Evolutionary conservation across 2,888 invertebrate genomes (phyloP).

Genomic region (Stegophylla sp.): DNA sequence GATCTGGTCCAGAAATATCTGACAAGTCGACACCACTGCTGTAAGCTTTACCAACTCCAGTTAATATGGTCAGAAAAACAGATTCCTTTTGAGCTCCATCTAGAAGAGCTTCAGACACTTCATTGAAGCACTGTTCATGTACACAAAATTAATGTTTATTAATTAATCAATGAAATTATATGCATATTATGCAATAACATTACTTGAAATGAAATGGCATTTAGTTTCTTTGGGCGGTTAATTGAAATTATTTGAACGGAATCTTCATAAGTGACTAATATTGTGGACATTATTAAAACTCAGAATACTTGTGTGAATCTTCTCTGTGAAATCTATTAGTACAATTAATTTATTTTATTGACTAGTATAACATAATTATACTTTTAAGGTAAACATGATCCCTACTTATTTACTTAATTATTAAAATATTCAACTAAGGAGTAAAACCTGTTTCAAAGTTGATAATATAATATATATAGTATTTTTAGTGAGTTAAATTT

Average conservation of each 20-base stretch:
- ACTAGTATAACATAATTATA: too few relatives aligned
- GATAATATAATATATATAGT: too few relatives aligned
- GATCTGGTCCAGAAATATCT: not conserved
- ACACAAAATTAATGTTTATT: slow-evolving; percentile 2
- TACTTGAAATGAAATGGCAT: slow-evolving; percentile 42
- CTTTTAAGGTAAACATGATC: too few relatives aligned
- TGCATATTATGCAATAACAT: not conserved
- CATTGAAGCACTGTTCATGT: slow-evolving; percentile 36
- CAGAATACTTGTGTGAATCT: too few relatives aligned
- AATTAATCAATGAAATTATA: not conserved
- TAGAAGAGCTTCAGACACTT: slow-evolving; percentile 23
- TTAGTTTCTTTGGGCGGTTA: slow-evolving; percentile 48
- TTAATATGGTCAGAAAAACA: slow-evolving; percentile 37
- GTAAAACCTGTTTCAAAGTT: too few relatives aligned
- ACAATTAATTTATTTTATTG: too few relatives aligned
- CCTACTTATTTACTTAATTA: too few relatives aligned
- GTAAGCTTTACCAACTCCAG: slow-evolving; percentile 36
- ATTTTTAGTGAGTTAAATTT: too few relatives aligned
- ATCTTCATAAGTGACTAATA: slow-evolving; percentile 19
- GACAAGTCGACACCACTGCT: slow-evolving; percentile 46
- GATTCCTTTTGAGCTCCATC: slow-evolving; percentile 39
- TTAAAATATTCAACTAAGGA: too few relatives aligned
- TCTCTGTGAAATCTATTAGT: too few relatives aligned
- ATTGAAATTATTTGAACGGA: slow-evolving; percentile 29
- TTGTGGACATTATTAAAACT: slow-evolving; percentile 41